Evolutionary conservation across 2,797 vertebrate genomes (phyloP), one percentile per base, ranked within the genome.

Genomic region (Coregonus sp.): DNA sequence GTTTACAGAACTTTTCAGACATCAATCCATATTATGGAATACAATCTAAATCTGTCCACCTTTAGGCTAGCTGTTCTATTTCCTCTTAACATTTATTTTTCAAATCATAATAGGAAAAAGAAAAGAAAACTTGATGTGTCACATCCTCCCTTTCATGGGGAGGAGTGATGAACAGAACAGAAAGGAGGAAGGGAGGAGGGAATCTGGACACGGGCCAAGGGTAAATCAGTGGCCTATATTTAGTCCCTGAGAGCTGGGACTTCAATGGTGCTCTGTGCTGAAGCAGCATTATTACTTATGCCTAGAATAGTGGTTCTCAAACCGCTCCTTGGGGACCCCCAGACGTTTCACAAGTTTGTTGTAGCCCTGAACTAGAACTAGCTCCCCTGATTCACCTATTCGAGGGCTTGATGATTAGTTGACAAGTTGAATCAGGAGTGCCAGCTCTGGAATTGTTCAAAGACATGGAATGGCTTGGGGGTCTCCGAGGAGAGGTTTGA

Each of bases 121-220:
- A 80, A 66, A 86, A 50, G 3, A 20, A 20, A 25, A 25, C 25
- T 65, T 9, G 16, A 20, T 59, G 70, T 65, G 72, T 16, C 59
- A 81, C 72, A 72, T 86, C 85, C 87, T 85, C 80, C 61, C 25
- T 84, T 85, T 85, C 59, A 5, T n/a, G 18, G 18, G 67, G 35
- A 16, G 16, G 14, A 33, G 66, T 16, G 66, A 67, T 4, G 54
- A 78, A 2, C 54, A 18, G 2, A 31, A 9, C 16, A 72, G 54
- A 51, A n/a, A 2, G 16, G 15, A 33, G 66, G 5, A 33, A 67
- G 6, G n/a, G 51, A 16, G 67, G n/a, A 11, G 2, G 3, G 47
- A 5, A 15, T 67, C 65, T 67, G 4, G 63, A 65, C 63, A 9
- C 63, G 12, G 29, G 14, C 65, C 31, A 35, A 67, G 20, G 20